Base-by-base conservation (phyloP, 2,113 vertebrate genomes). In the Hiodon alosoides region DNA sequence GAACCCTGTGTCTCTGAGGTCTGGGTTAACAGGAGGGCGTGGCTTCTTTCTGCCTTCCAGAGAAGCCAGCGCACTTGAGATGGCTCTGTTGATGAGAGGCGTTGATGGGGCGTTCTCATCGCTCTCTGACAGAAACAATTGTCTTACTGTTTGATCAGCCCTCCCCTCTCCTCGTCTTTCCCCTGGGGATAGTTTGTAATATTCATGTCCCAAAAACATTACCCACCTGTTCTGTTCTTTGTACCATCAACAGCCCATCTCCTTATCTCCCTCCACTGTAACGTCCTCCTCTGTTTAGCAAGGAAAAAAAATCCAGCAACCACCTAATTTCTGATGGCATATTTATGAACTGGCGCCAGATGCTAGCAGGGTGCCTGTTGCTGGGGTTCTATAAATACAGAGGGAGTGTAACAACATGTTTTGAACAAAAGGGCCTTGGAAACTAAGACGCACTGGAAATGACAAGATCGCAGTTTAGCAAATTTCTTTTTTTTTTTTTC, bases 271-370 rank as follows among this genome's bases (percentile, higher is more conserved):
- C 82, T 76, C 83, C 16, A 46, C 46, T 60, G 85, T 87, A 87
- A 86, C 87, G 85, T 89, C 86, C 89, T 86, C 91, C 90, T 86
- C 86, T 91, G 88, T 91, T 91, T 69, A 90, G 86, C 88, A 90
- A 87, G 64, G 64, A 67, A 74, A 66, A 89, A 90, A 86, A 91
- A 90, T 92, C 90, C 90, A 88, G 89, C 88, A 91, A 89, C 89
- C 86, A 85, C 89, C 89, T 91, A 84, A 87, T 92, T 90, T 90
- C 79, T 85, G 88, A 47, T 76, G 88, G 86, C 89, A 91, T 87
- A 91, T 90, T 91, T 84, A 90, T 93, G 90, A 91, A 83, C 89
- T 89, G 88, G 88, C 91, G 91, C 92, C 92, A 92, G 69, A 91
- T 69, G 62, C 83, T 90, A 89, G 91, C 86, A 87, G 92, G 91